Conservation (phyloP, 2,888 invertebrate species). For the Adineta ricciae region DNA sequence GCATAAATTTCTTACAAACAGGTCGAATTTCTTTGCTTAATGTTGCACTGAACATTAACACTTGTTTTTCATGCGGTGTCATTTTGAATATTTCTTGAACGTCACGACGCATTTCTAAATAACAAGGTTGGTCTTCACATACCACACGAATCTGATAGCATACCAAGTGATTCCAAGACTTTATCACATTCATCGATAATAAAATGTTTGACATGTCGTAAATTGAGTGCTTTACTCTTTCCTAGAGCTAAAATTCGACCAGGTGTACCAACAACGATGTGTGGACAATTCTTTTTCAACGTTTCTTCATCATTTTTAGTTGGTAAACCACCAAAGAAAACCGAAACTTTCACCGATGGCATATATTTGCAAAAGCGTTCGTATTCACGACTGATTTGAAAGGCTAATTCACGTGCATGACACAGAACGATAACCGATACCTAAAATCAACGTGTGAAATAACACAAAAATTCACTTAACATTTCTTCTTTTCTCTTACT, state of each 20-base stretch:
- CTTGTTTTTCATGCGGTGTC: slow-evolving; percentile 98
- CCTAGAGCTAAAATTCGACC: slow-evolving; percentile 89
- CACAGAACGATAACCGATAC: slow-evolving; percentile 90
- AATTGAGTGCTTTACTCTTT: slow-evolving; percentile 67
- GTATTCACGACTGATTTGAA: slow-evolving; percentile 98
- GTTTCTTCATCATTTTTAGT: slow-evolving; percentile 93
- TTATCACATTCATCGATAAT: slow-evolving; percentile 98
- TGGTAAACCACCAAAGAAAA: slow-evolving; percentile 94
- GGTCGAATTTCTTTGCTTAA: slow-evolving; percentile 70
- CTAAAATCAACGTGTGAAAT: background rate
- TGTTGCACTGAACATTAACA: slow-evolving; percentile 86
- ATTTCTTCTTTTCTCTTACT: slow-evolving; percentile 36
- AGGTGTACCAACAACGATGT: slow-evolving; percentile 97
- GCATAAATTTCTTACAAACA: slow-evolving; percentile 99
- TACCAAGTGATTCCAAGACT: slow-evolving; percentile 71
- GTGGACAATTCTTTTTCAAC: slow-evolving; percentile 85
- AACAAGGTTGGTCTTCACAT: no score
- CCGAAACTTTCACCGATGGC: slow-evolving; percentile 81
- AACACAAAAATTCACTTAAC: background rate
- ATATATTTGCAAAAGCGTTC: slow-evolving; percentile 98
- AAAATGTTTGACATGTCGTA: slow-evolving; percentile 94
- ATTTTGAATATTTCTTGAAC: slow-evolving; percentile 98
- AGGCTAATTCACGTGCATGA: slow-evolving; percentile 94
- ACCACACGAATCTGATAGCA: no score
- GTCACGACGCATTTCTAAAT: slow-evolving; percentile 84